Base-by-base conservation (phyloP, 2,888 invertebrate species). In the Lathronympha strigana region DNA sequence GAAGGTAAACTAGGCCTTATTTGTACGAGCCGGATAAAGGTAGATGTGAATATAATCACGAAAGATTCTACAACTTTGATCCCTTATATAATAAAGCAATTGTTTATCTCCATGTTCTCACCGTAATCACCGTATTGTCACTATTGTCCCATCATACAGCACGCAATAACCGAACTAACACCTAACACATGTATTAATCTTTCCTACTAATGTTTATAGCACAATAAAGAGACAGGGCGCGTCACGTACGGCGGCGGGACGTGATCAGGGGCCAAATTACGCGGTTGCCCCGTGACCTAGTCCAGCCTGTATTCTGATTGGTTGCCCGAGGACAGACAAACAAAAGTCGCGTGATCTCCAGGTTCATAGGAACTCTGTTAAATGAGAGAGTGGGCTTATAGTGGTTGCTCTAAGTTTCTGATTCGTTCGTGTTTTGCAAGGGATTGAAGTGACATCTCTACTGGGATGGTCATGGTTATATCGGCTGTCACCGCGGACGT, bases 121-220 rank as follows among this genome's bases (percentile, higher is more conserved):
- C 13, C 17, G 17, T 43, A 13, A 55, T 43, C 40, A 13, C 11
- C 5, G 2, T 3, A 11, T 11, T 23, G 33, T 9, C 25, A n/a
- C 40, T 8, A 17, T 8, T 8, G 9, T 28, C 13, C 15, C 13
- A 28, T 19, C 31, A 31, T 28, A 31, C 21, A 55, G 28, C 55
- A 45, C 43, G 19, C 43, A 45, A 19, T 31, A 57, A 28, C 8
- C 23, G 11, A 54, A 54, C 17, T 11, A 40, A 38, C 17, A 25
- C 19, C 55, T 43, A 45, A 62, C 61, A 55, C 47, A 38, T 63
- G 40, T 61, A 61, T 54, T 54, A 60, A 66, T 66, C 60, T 43
- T 51, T 45, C 28, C 53, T 31, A 57, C 58, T 64, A 61, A 66
- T 66, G 61, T 66, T 66, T 54, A 66, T 49, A 13, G 54, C 54